Percentiles rank a stretch among this genome's conserved stretches.
Conservation (phyloP, 2,113 vertebrate species). For the Cyprinus carpio region DNA sequence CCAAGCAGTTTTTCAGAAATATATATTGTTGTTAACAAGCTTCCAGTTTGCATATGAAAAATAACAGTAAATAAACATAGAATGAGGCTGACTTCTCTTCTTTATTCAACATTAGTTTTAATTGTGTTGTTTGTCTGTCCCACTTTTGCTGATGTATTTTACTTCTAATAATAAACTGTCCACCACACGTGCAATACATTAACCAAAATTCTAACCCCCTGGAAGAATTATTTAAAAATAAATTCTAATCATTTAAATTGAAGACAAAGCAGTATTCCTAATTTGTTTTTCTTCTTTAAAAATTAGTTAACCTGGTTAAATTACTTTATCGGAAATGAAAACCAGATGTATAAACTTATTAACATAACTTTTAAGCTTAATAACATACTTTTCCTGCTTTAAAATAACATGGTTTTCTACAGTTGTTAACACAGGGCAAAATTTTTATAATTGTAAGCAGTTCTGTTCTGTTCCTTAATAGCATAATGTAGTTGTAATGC, state of each 20-base stretch:
- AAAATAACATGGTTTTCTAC: background rate
- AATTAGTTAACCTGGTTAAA: constrained; percentile 14
- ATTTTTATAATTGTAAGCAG: background rate
- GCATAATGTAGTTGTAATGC: background rate
- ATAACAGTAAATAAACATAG: background rate
- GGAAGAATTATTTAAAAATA: background rate
- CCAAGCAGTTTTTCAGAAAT: background rate
- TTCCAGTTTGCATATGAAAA: background rate
- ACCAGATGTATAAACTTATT: background rate
- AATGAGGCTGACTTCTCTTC: background rate
- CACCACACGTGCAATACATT: background rate
- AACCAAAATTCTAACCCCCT: background rate
- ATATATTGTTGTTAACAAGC: background rate
- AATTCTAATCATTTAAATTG: background rate
- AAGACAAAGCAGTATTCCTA: background rate
- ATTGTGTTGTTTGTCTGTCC: background rate
- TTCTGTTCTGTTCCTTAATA: background rate
- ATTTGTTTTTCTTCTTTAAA: background rate
- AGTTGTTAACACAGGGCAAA: background rate
- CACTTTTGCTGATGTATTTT: background rate
- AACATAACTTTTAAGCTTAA: background rate
- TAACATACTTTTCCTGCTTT: background rate
- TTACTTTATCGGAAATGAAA: background rate
- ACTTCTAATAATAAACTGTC: background rate
- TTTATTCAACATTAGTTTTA: background rate